Evolutionary conservation across 2,888 invertebrate genomes (phyloP).

Genomic region (Lasioglossum marginatum): DNA sequence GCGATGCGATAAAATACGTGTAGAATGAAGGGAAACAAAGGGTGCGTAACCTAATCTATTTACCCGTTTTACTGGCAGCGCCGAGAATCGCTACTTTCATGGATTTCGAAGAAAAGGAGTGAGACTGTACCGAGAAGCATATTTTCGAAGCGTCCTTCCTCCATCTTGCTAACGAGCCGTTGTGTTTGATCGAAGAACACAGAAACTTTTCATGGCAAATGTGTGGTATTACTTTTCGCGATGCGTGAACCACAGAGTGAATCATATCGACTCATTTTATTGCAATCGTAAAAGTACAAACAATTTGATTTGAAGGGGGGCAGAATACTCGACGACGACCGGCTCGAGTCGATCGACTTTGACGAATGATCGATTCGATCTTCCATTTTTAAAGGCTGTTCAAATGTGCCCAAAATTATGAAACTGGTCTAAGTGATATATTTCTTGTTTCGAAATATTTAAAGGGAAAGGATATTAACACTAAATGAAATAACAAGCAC

Average conservation of each 20-base stretch:
- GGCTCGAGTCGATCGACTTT: background rate
- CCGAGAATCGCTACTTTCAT: slow-evolving; percentile 87
- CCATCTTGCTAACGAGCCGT: background rate
- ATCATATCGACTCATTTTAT: slow-evolving; percentile 31
- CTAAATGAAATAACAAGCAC: too few relatives aligned
- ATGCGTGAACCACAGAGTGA: background rate
- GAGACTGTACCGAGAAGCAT: slow-evolving; percentile 33
- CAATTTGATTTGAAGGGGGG: background rate
- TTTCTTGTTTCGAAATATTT: too few relatives aligned
- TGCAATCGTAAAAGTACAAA: background rate
- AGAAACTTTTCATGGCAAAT: background rate
- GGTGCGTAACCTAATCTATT: slow-evolving; percentile 32
- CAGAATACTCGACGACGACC: background rate
- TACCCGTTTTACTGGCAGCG: slow-evolving; percentile 86
- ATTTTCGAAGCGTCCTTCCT: background rate
- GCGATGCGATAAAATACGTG: background rate
- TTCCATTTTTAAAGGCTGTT: background rate
- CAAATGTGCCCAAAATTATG: too few relatives aligned
- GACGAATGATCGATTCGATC: background rate
- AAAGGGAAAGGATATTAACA: too few relatives aligned
- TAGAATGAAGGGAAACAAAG: background rate
- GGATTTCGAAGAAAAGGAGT: slow-evolving; percentile 62
- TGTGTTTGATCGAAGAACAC: background rate
- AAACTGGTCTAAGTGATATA: too few relatives aligned
- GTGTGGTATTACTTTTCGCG: slow-evolving; percentile 1